Percentiles rank a stretch among this genome's conserved stretches.
phyloP scores from a whole-genome alignment of 2,113 vertebrate species.

The Microtus pennsylvanicus region DNA sequence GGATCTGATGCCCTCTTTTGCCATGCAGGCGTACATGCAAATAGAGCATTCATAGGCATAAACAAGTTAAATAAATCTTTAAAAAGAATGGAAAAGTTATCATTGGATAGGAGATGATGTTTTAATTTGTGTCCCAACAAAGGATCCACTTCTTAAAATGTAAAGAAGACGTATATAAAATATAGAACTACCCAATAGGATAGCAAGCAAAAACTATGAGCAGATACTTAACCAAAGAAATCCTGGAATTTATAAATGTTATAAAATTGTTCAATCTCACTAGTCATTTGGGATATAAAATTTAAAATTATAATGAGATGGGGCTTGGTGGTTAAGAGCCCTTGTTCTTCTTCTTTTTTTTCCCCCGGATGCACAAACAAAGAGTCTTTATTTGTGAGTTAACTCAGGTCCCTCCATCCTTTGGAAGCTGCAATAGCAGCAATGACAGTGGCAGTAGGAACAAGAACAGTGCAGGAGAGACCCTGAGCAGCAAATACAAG shows the following conservation, averaged over 20 bases:
- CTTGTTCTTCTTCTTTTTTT: too few species aligned
- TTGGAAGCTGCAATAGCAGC: too few species aligned
- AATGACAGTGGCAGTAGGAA: too few species aligned
- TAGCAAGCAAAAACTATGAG: neutral
- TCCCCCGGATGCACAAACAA: too few species aligned
- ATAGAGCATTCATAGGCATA: neutral
- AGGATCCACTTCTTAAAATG: neutral
- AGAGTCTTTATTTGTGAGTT: too few species aligned
- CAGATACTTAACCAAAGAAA: neutral
- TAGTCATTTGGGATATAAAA: slow-evolving; percentile 16
- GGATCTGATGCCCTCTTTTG: neutral
- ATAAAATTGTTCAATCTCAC: slow-evolving; percentile 5
- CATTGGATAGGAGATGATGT: neutral
- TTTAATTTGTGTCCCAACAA: neutral
- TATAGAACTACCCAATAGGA: neutral
- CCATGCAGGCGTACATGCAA: neutral
- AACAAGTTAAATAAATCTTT: neutral
- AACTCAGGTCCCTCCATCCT: too few species aligned
- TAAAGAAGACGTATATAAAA: slow-evolving; percentile 5
- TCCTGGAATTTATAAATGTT: neutral
- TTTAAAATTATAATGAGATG: slow-evolving; percentile 15
- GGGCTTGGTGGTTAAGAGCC: neutral
- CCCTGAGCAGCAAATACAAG: too few species aligned
- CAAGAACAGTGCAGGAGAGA: too few species aligned
- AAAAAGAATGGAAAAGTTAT: neutral